Conservation (phyloP, 2,888 invertebrate species). For the Yponomeuta cagnagella region DNA sequence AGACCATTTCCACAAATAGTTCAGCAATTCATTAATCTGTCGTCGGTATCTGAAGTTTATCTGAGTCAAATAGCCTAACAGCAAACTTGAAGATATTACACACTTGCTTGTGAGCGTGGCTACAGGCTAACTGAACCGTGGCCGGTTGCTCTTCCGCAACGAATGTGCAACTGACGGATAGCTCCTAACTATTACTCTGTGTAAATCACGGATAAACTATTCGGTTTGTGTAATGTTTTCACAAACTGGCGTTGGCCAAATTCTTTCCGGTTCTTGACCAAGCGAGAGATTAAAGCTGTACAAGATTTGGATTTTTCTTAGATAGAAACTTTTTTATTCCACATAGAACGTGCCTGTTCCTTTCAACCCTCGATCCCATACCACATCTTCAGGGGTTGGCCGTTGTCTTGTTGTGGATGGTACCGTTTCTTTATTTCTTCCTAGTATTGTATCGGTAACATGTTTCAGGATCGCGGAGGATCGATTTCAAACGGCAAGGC, state of each 20-base stretch:
- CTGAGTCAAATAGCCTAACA: neutral
- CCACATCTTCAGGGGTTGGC: no score
- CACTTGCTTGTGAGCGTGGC: neutral
- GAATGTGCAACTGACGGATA: neutral
- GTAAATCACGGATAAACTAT: neutral
- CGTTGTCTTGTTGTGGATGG: no score
- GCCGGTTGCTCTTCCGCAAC: constrained; percentile 1
- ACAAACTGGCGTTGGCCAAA: neutral
- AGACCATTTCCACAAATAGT: no score
- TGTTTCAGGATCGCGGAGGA: neutral
- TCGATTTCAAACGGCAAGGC: neutral
- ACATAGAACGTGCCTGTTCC: no score
- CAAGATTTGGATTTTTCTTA: no score
- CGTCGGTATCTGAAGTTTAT: no score
- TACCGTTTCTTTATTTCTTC: no score
- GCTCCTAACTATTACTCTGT: neutral
- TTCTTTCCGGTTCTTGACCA: neutral
- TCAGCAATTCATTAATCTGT: no score
- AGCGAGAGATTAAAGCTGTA: no score
- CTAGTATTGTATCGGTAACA: no score
- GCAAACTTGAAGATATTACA: constrained; percentile 9
- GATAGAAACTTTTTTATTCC: no score
- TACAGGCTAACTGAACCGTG: constrained; percentile 13
- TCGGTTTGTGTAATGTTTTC: neutral
- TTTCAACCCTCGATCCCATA: no score